Base-by-base conservation (phyloP, 1,140 invertebrate species). In the Danaus plexippus region DNA sequence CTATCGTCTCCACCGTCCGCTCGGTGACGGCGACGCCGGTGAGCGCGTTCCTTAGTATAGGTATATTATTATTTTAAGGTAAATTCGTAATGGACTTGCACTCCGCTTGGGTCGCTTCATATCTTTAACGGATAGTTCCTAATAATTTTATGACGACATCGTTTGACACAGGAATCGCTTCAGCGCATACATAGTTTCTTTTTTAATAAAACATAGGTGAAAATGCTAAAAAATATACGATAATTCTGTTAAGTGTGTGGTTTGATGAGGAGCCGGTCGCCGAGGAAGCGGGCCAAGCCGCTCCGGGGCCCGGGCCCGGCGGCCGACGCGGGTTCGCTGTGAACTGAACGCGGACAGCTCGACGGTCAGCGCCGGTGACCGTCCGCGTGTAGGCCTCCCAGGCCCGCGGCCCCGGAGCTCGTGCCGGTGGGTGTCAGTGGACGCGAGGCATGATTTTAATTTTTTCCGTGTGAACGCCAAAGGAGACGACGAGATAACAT, bases 401-500 rank as follows among this genome's bases (percentile, higher is more conserved):
- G 54, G 48, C 52, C 32, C 43, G 47, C 53, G 47, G 9, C 9
- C 43, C 43, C 44, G 56, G n/a, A 0, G 22, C 22, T 6, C 4
- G 15, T 15, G 15, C 15, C 15, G 15, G 15, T 15, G 15, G 15
- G 22, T 32, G 22, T 32, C 7, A 32, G 22, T 61, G 44, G 47
- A 44, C 56, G 51, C 12, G 18, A 52, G 57, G 45, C 58, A 66
- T 58, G 67, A 71, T 66, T 70, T 79, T 78, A 73, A 82, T 80
- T 78, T 73, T 72, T 72, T 75, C 75, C 59, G 53, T 74, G 76
- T 75, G 69, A 75, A 80, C 76, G 79, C 79, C 81, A 85, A 82
- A 85, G 77, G 72, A 75, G 74, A 73, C 61, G 68, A 74, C 57
- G 71, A 70, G 72, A 67, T 64, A 69, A 68, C 13, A 58, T 52